Base-by-base conservation (phyloP, 1,140 invertebrate genomes). In the Brevipalpus yothersi region DNA sequence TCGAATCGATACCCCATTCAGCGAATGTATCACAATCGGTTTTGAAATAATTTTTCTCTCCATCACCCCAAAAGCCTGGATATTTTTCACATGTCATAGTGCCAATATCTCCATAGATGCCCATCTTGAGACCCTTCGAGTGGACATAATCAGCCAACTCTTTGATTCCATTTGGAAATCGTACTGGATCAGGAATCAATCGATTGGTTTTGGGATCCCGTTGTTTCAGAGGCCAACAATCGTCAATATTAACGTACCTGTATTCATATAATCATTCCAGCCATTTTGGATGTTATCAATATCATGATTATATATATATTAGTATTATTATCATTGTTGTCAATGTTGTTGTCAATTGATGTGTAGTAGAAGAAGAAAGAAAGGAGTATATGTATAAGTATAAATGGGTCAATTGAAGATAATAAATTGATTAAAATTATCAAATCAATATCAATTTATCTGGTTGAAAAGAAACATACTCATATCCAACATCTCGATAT, bases 101-200 rank as follows among this genome's bases (percentile, higher is more conserved):
- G 3, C 78, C 78, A 67, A 75, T 73, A 63, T 79, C 78, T 15
- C 53, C 39, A 51, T 53, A 58, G 56, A 79, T 77, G 8, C 77
- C 78, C 60, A 79, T 70, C 66, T 78, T 77, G 9, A 79, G 66
- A 1, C 76, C 78, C 63, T 69, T 69, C 11, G 63, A 66, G 63
- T 79, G 78, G 53, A 79, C 90, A 77, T 94, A 93, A 73, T 91
- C 81, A 49, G 86, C 76, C 23, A 96, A 75, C 61, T 80, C 81
- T 71, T 83, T 86, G 69, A 96, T 93, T 63, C 91, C 92, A 68
- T 80, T 82, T 2, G 91, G 90, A 72, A 96, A 96, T 61, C 92
- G 70, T 60, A 80, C 75, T 41, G 80, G 77, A 71, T 95, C 90
- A 8, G 91, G 78, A 58, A 88, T 80, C n/a, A 96, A 77, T 62